Conservation (phyloP, 2,113 vertebrate species). For the Pyxicephalus adspersus region DNA sequence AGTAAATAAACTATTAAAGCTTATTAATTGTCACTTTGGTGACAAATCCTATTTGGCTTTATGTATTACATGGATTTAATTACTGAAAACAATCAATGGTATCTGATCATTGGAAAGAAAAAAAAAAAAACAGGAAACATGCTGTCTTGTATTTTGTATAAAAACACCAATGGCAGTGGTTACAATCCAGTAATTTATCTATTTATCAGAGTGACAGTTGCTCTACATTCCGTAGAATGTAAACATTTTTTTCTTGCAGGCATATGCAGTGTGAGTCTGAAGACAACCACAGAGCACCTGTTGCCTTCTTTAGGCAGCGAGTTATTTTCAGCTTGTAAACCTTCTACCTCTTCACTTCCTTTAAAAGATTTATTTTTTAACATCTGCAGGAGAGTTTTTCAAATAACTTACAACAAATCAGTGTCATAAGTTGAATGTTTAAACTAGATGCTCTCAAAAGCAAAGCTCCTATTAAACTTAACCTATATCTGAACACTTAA, state of each 20-base stretch:
- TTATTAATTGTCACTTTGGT: neutral
- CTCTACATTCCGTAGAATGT: constrained; percentile 36
- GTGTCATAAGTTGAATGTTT: neutral
- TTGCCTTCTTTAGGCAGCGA: constrained; percentile 1
- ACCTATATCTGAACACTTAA: too few species aligned
- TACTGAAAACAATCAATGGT: neutral
- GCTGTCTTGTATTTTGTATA: neutral
- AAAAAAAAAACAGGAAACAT: constrained; percentile 12
- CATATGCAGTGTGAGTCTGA: neutral
- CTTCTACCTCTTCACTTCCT: constrained; percentile 14
- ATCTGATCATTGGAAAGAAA: neutral
- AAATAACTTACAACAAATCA: neutral
- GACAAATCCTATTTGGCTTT: neutral
- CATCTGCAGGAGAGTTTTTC: neutral
- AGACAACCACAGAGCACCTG: constrained; percentile 30
- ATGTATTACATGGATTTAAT: neutral
- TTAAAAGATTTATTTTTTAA: neutral
- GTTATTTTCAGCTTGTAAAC: constrained; percentile 30
- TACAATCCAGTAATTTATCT: neutral
- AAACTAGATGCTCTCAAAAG: too few species aligned
- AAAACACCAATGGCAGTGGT: neutral
- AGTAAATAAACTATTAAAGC: neutral
- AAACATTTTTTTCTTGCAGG: constrained; percentile 28
- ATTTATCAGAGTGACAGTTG: constrained; percentile 19
- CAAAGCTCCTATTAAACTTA: too few species aligned